phyloP scores from a whole-genome alignment of 2,888 invertebrate species.

The Melangyna quadrimaculata region DNA sequence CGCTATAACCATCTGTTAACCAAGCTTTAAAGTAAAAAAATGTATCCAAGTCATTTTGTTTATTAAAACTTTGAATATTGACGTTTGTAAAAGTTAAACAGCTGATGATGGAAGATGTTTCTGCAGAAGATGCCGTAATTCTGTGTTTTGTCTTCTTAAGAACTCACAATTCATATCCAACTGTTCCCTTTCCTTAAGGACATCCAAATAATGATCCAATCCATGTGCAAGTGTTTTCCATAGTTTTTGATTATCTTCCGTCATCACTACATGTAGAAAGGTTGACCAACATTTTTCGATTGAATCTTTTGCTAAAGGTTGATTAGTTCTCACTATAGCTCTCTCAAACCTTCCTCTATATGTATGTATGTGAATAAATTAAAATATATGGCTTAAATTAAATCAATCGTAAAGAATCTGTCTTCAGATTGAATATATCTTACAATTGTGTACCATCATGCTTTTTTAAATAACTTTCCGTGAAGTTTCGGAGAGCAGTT shows the following conservation, averaged over 20 bases:
- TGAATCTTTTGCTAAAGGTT: constrained; percentile 79
- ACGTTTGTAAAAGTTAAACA: neutral
- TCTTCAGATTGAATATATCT: neutral
- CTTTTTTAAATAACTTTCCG: constrained; percentile 79
- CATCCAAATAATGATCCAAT: constrained; percentile 78
- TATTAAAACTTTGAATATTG: neutral
- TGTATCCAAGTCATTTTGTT: too few relatives aligned
- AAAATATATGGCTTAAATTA: neutral
- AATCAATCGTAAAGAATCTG: neutral
- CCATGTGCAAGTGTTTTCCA: constrained; percentile 83
- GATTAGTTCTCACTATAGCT: constrained; percentile 20
- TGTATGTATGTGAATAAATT: too few relatives aligned
- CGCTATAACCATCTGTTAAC: too few relatives aligned
- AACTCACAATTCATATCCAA: constrained; percentile 85
- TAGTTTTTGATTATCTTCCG: constrained; percentile 84
- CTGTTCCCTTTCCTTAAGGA: constrained; percentile 84
- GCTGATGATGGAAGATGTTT: constrained; percentile 81
- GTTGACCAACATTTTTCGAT: constrained; percentile 86
- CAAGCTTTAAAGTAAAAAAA: too few relatives aligned
- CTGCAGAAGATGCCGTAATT: constrained; percentile 86
- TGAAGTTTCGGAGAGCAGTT: constrained; percentile 85
- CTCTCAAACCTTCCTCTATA: constrained; percentile 49
- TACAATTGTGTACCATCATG: constrained; percentile 25
- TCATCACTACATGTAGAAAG: constrained; percentile 84
- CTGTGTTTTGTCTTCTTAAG: constrained; percentile 86